Evolutionary conservation across 2,888 invertebrate genomes (phyloP), one percentile per base, ranked within the genome.

Genomic region (Torymus tubicola): DNA sequence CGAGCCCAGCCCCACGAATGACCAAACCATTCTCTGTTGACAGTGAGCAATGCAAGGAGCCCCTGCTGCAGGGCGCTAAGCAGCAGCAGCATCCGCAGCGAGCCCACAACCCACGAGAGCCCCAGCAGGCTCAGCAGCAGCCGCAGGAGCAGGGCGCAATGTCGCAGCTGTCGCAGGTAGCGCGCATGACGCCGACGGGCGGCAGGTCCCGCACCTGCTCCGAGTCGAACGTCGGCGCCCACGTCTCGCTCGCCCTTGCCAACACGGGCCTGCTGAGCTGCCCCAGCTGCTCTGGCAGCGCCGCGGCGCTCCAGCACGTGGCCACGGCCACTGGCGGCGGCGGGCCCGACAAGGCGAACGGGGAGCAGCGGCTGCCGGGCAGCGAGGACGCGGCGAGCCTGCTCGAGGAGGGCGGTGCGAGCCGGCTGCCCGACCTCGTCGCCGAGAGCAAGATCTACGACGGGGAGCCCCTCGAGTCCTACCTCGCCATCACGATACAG

Each of bases 401-500:
- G 4, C 73, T 83, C 0, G 81, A 81, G 84, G 87, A 86, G 88
- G 91, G 73, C 21, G 84, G 81, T 42, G 78, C 83, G 70, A 92
- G 92, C 76, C 91, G 92, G 82, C 88, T 93, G 71, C 93, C 93
- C 67, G 93, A 93, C 85, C 91, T 93, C 81, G 92, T 93, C 65
- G 92, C 92, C 75, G 92, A 92, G 85, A 92, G 92, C 71, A 82
- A 82, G 55, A 73, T 81, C 50, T 83, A 80, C 70, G 81, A 81
- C 55, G 83, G 80, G 58, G 92, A 92, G 83, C 90, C 88, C 53
- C 87, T 91, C 81, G 94, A 94, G 88, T 93, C 93, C 13, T 93
- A 93, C 88, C 90, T 93, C 83, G 92, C 93, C 53, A 93, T 94
- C 84, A 92, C 93, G 50, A 92, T 94, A 83, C 94, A 96, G 91